Evolutionary conservation across 2,888 invertebrate genomes (phyloP), one percentile per base, ranked within the genome.

Genomic region (Apamea sordens): DNA sequence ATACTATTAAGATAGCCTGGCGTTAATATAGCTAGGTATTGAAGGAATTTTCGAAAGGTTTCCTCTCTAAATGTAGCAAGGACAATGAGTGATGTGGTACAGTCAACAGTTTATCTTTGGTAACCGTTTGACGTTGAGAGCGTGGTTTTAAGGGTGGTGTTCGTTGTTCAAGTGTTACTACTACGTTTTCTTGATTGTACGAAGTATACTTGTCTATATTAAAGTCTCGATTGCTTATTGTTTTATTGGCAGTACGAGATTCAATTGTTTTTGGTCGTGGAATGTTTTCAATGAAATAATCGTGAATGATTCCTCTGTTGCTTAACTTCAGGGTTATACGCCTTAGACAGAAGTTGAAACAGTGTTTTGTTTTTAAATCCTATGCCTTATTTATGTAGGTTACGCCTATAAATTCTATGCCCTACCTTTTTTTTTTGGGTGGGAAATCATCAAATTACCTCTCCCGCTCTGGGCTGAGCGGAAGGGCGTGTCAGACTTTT

Each of bases 41-140:
- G 78, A 79, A 79, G 94, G 94, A 91, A 94, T 95, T 94, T 94
- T 94, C 83, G 94, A 95, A 94, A 94, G 95, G 94, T 68, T 74
- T 89, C 90, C 89, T 88, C 91, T 93, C 89, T 92, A 93, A 92
- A 86, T 92, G 91, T 92, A 92, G 92, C 95, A 94, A 95, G 95
- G 94, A 94, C 94, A 89, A 70, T 76, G 75, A 80, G 69, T 86
- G 80, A 81, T 78, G 86, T 82, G 41, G 73, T 76, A 68, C 76
- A 80, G 76, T 76, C 68, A 36, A 64, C 53, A 1, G 18, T 0
- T 7, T 15, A 1, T 41, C 1, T 13, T 18, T 18, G 8, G 13
- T 44, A 44, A 28, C 24, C 21, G 18, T 63, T 78, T 68, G 18
- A 32, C 18, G n/a, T 41, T 44, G 10, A 41, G 4, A 21, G 18